Percentiles rank a stretch among this genome's conserved stretches.
Conservation (phyloP, 1,140 invertebrate species). For the Bilobella aurantiaca region DNA sequence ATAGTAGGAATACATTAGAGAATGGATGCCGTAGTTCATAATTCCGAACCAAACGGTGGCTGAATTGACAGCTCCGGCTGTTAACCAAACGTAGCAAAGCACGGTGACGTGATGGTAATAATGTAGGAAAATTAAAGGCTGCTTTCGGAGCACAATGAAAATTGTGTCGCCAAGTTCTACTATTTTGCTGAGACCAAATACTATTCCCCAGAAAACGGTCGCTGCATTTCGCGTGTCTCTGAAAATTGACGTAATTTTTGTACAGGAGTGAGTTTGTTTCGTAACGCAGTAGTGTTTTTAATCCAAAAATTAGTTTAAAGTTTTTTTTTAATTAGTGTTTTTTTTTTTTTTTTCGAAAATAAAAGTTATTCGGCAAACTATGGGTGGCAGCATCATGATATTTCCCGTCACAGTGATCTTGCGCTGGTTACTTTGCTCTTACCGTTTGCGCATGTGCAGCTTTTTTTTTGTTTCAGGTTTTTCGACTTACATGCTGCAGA, state of each 20-base stretch:
- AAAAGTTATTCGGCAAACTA: too few species aligned
- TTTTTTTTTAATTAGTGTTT: too few species aligned
- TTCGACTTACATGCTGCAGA: background rate
- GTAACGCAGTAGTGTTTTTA: too few species aligned
- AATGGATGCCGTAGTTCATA: constrained; percentile 17
- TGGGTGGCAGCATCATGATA: too few species aligned
- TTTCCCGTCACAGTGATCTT: too few species aligned
- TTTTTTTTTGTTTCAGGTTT: background rate
- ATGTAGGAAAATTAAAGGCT: constrained; percentile 7
- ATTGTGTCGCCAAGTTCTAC: constrained; percentile 5
- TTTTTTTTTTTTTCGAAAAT: too few species aligned
- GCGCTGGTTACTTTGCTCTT: background rate
- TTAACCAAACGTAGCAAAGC: constrained; percentile 93
- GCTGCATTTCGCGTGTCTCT: constrained; percentile 39
- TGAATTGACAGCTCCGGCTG: constrained; percentile 88
- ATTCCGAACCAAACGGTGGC: constrained; percentile 63
- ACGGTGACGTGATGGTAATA: constrained; percentile 37
- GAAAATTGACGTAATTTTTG: constrained; percentile 6
- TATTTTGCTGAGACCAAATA: background rate
- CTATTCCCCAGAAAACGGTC: background rate
- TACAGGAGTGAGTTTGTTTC: too few species aligned
- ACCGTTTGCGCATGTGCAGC: background rate
- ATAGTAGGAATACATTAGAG: constrained; percentile 19
- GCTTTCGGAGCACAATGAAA: constrained; percentile 9
- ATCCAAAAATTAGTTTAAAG: too few species aligned